Evolutionary conservation across 2,888 invertebrate species (phyloP).

Genomic region (Nudaria mundana): DNA sequence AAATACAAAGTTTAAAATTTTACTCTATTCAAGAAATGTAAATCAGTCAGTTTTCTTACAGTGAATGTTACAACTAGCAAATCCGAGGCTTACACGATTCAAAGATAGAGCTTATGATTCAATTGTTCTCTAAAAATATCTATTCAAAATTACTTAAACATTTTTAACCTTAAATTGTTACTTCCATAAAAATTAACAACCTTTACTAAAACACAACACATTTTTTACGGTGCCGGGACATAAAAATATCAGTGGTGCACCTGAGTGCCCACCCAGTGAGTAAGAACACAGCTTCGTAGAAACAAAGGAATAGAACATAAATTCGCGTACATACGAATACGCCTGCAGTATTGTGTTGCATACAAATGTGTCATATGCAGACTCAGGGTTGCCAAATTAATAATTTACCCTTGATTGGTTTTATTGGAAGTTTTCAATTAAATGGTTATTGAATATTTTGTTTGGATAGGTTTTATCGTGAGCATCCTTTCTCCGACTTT

Average conservation of each 20-base stretch:
- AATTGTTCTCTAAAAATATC: too few relatives aligned
- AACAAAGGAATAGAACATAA: slow-evolving; percentile 54
- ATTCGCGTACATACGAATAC: slow-evolving; percentile 52
- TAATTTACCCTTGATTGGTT: slow-evolving; percentile 6
- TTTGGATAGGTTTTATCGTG: not conserved
- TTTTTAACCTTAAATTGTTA: not conserved
- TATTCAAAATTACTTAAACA: too few relatives aligned
- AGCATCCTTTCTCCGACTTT: too few relatives aligned
- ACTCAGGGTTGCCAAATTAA: slow-evolving; percentile 28
- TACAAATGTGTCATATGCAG: slow-evolving; percentile 43
- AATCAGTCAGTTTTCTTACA: too few relatives aligned
- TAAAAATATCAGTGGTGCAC: slow-evolving; percentile 32
- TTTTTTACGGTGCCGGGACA: not conserved
- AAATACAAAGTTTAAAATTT: too few relatives aligned
- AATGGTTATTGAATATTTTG: not conserved
- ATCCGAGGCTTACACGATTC: too few relatives aligned
- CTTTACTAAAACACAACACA: not conserved
- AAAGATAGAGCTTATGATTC: too few relatives aligned
- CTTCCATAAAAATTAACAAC: not conserved
- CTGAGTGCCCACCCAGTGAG: slow-evolving; percentile 60
- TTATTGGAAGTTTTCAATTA: not conserved
- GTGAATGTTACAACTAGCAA: too few relatives aligned
- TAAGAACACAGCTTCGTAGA: slow-evolving; percentile 49
- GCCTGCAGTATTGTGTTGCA: slow-evolving; percentile 41
- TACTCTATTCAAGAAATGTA: too few relatives aligned